Evolutionary conservation across 2,797 vertebrate species (phyloP), one percentile per base, ranked within the genome.

Genomic region (Scomberomorus guttatus): DNA sequence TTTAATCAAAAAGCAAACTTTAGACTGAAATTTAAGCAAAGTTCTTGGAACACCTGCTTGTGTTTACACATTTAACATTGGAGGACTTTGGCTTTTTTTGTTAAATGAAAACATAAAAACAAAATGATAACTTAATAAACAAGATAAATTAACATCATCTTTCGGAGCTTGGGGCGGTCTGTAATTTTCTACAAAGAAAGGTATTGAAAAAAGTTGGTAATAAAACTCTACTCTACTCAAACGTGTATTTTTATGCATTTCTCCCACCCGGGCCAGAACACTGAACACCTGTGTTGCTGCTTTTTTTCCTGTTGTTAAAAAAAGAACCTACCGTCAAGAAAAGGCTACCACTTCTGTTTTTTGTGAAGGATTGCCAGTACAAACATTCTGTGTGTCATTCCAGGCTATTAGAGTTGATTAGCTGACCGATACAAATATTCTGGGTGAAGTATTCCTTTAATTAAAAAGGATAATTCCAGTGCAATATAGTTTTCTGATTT

Each of bases 371-470:
- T 9, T 18, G 1, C 11, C 3, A 56, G 15, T 15, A 57, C 37
- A 56, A 65, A 55, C 18, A 25, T 50, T 32, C 24, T 46, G 51
- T 11, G 7, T 13, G 60, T 56, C 32, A 29, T 37, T 59, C 42
- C 68, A 63, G 22, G 20, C 63, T 25, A 7, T 58, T 3, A 25
- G 2, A 63, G 11, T 29, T 7, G 15, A 57, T 27, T 1, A 32
- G 37, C 54, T 60, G 37, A 56, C 52, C 1, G 1, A 59, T 6
- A 13, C 0, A 24, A 22, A 50, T 1, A 0, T 2, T 50, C 2
- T 61, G 56, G 52, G 24, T 63, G 46, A 58, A 54, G 17, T 44
- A 42, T 63, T 59, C 29, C 25, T 56, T 24, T 50, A 29, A 62
- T 44, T 20, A 25, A 59, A 25, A 59, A 75, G 50, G 55, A 67